phyloP scores from a whole-genome alignment of 1,140 invertebrate species.

The Drosophila leontia region DNA sequence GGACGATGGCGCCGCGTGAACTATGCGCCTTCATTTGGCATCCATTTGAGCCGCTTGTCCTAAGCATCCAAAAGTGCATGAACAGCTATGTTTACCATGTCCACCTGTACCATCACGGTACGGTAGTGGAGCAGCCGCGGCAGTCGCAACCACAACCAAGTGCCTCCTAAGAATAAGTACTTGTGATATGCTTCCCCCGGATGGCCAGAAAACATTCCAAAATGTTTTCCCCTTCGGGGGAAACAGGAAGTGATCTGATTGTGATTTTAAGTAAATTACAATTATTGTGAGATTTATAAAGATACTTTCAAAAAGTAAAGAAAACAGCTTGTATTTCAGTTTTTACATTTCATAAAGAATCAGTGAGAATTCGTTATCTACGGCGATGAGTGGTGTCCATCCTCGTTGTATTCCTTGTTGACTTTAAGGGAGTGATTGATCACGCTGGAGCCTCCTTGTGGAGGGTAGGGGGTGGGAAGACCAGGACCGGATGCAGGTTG shows the following conservation, averaged over 20 bases:
- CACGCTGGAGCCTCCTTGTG: slow-evolving; percentile 43
- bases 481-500: not conserved
- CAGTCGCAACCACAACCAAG: not conserved
- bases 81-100: slow-evolving; percentile 98
- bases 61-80: slow-evolving; percentile 97
- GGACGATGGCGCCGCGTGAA: slow-evolving; percentile 80
- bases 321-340: not conserved
- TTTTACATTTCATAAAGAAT: not conserved
- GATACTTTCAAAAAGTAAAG: not conserved
- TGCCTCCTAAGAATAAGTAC: slow-evolving; percentile 1
- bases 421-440: slow-evolving; percentile 71
- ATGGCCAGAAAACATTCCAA: not conserved
- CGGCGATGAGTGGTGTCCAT: slow-evolving; percentile 30
- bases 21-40: slow-evolving; percentile 99
- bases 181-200: slow-evolving; percentile 13
- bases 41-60: slow-evolving; percentile 97
- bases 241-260: not conserved
- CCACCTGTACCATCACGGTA: slow-evolving; percentile 88
- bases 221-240: not conserved
- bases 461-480: slow-evolving; percentile 5
- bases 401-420: slow-evolving; percentile 66
- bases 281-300: not conserved
- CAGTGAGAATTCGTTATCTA: not conserved
- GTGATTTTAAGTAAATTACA: not conserved
- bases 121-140: slow-evolving; percentile 82